Base-by-base conservation (phyloP, 2,113 vertebrate species). In the Perccottus glenii region DNA sequence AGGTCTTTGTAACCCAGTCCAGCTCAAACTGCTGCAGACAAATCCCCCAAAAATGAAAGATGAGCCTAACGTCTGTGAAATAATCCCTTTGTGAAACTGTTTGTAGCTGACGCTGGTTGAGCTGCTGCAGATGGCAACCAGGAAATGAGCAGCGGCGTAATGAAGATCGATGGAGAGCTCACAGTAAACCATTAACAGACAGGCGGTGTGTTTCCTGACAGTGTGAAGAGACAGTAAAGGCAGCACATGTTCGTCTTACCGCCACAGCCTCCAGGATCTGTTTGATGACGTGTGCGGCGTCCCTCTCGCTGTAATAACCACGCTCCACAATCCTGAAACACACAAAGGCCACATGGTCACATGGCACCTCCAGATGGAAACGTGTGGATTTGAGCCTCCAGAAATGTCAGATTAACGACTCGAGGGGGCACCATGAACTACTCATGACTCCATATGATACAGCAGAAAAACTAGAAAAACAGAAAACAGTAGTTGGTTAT, bases 191-290 rank as follows among this genome's bases (percentile, higher is more conserved):
- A 40, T 40, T 32, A 11, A 27, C 48, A 9, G 16, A 19, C 7
- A 16, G 19, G 4, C 11, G 32, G 19, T 36, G 11, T 3, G 33
- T 58, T 67, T 63, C 52, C 38, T 12, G 33, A 64, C 36, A 10
- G 11, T 15, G n/a, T 46, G 52, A 45, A 9, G 2, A 16, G 52
- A 38, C 72, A 42, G 0, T 43, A 32, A 57, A 69, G 0, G 53
- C 48, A 70, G 43, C 62, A 9, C 16, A 15, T 19, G 8, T 16
- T 40, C 14, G 19, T 63, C 64, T 92, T 88, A 96, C 95, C 85
- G 87, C 91, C 64, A 95, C 94, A 0, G 94, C 95, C 81, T 97
- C 95, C 85, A 96, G 91, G 75, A 96, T 96, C 88, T 97, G 94
- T 44, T 94, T 94, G 82, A 96, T 95, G 51, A 95, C 94, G 2